These are phyloP conservation scores for Ptychochromis oligacanthus DNA, from an alignment of 2,113 vertebrate genomes.

Conservation along the genomic window DNA sequence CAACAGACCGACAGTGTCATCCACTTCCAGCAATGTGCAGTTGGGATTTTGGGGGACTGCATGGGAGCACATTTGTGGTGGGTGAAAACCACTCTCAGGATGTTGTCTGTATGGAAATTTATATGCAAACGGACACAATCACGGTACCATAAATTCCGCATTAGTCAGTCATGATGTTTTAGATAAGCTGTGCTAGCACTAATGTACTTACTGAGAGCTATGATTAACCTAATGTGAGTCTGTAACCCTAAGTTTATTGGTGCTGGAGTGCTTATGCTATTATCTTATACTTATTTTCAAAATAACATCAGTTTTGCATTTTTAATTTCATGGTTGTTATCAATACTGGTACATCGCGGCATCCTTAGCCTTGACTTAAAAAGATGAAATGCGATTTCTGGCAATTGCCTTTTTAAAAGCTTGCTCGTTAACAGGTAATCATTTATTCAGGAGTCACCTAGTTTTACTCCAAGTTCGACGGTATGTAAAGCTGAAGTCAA, in stretches of 20 bases:
- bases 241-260: background rate
- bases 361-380: background rate
- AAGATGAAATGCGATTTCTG: background rate
- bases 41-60: no score
- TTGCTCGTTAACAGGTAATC: background rate
- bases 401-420: background rate
- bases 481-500: background rate
- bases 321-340: no score
- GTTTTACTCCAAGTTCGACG: background rate
- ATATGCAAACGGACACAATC: no score
- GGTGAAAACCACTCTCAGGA: no score
- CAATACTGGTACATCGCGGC: no score
- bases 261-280: background rate
- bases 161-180: background rate
- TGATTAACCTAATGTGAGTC: background rate
- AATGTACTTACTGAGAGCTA: background rate
- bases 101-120: no score
- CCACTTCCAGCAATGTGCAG: no score
- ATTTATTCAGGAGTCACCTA: background rate
- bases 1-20: no score
- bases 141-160: no score
- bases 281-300: no score
- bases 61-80: no score
- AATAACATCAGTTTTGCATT: no score
- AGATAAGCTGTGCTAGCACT: background rate